phyloP scores from a whole-genome alignment of 1,140 invertebrate genomes.

The Pomacea maculata region DNA sequence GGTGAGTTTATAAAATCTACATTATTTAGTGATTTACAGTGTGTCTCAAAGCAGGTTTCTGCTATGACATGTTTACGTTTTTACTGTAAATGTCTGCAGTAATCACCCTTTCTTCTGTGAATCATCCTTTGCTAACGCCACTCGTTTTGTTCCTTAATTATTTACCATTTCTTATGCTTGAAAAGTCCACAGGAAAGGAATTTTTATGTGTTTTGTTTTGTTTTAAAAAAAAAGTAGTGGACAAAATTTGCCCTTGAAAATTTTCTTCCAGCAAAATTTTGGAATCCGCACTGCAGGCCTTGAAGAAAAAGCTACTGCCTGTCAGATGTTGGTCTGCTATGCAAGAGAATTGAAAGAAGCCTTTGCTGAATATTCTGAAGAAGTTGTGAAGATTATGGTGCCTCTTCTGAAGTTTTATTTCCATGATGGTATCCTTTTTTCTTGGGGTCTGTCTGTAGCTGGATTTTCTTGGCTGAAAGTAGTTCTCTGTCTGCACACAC shows the following conservation, averaged over 20 bases:
- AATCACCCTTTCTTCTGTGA: no score
- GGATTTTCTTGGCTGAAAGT: background rate
- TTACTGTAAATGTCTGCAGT: no score
- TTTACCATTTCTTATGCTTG: background rate
- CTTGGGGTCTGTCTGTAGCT: background rate
- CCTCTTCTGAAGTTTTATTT: slow-evolving; percentile 99
- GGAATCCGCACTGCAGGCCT: slow-evolving; percentile 77
- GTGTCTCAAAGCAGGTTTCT: no score
- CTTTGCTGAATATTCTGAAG: slow-evolving; percentile 93
- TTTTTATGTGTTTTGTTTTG: no score
- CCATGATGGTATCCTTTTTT: slow-evolving; percentile 80
- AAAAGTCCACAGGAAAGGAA: no score
- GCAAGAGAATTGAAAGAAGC: slow-evolving; percentile 96
- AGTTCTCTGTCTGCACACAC: no score
- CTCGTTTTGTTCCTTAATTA: background rate
- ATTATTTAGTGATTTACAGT: no score
- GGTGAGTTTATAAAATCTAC: slow-evolving; percentile 45
- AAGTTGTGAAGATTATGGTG: slow-evolving; percentile 90
- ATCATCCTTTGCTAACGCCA: no score
- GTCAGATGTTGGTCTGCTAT: slow-evolving; percentile 99
- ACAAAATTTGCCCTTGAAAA: no score
- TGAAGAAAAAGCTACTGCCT: slow-evolving; percentile 98
- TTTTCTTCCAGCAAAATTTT: slow-evolving; percentile 68
- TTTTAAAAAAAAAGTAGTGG: no score
- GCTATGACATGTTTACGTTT: no score